Percentiles rank a stretch among this genome's conserved stretches.
Evolutionary conservation across 2,888 invertebrate genomes (phyloP).

Genomic region (Erannis defoliaria): DNA sequence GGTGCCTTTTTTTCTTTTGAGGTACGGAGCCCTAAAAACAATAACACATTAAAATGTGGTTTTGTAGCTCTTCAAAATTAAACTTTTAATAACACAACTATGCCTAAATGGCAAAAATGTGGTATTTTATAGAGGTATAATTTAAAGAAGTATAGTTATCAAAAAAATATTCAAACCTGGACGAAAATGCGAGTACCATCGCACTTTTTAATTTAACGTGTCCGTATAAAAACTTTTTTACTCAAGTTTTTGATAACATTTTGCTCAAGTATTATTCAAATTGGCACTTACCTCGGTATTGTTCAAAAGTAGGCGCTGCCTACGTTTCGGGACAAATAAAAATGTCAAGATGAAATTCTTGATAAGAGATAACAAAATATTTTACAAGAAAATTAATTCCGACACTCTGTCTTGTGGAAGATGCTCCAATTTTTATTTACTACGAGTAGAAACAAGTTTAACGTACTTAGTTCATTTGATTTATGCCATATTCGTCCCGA

Average conservation of each 20-base stretch:
- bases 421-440: slow-evolving; percentile 7
- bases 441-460: neutral
- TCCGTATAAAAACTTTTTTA: slow-evolving; percentile 43
- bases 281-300: slow-evolving; percentile 38
- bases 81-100: neutral
- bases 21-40: no score
- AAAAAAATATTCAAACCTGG: slow-evolving; percentile 32
- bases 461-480: neutral
- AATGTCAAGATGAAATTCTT: slow-evolving; percentile 23
- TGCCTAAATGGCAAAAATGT: neutral
- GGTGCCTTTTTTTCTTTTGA: no score
- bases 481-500: no score
- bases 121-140: neutral
- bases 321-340: slow-evolving; percentile 29
- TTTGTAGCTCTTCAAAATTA: neutral
- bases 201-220: slow-evolving; percentile 39
- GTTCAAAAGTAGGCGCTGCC: slow-evolving; percentile 27
- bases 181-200: slow-evolving; percentile 6
- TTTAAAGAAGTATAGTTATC: slow-evolving; percentile 11
- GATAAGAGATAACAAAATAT: slow-evolving; percentile 23
- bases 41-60: neutral
- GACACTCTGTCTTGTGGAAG: slow-evolving; percentile 1
- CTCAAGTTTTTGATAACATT: slow-evolving; percentile 39
- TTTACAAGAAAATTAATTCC: slow-evolving; percentile 19
- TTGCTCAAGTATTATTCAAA: slow-evolving; percentile 33